phyloP scores from a whole-genome alignment of 2,888 invertebrate species.

The Andrena flavipes region DNA sequence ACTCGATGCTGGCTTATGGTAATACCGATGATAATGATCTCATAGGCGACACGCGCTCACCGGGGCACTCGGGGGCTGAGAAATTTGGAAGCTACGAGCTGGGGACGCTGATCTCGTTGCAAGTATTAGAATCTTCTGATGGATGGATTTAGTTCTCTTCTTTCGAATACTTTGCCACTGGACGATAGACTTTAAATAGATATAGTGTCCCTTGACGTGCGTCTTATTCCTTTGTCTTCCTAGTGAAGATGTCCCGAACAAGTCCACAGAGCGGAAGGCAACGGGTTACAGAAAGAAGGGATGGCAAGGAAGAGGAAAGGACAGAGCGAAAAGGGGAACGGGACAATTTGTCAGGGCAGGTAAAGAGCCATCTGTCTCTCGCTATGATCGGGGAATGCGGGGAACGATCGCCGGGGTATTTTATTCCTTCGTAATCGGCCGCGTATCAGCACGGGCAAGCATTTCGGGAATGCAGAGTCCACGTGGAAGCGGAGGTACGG shows the following conservation, averaged over 20 bases:
- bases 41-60: not conserved
- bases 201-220: too few species aligned
- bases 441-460: constrained; percentile 61
- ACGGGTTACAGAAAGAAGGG: not conserved
- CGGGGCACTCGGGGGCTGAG: not conserved
- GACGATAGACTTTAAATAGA: too few species aligned
- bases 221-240: too few species aligned
- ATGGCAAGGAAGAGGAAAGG: not conserved
- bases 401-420: constrained; percentile 68
- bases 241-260: too few species aligned
- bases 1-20: constrained; percentile 10
- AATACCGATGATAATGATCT: constrained; percentile 36
- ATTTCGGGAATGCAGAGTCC: constrained; percentile 69
- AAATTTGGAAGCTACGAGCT: not conserved
- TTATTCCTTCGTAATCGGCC: constrained; percentile 72
- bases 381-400: constrained; percentile 66
- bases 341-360: constrained; percentile 70
- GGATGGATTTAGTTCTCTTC: not conserved
- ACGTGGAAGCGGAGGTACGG: constrained; percentile 58
- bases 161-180: not conserved
- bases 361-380: constrained; percentile 69
- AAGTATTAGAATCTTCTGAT: not conserved
- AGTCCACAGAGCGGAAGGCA: not conserved
- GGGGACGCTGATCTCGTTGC: not conserved
- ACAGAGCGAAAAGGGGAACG: constrained; percentile 3